These are phyloP conservation scores for Microtus montanus DNA, from an alignment of 2,113 vertebrate species.

Conservation along the genomic window DNA sequence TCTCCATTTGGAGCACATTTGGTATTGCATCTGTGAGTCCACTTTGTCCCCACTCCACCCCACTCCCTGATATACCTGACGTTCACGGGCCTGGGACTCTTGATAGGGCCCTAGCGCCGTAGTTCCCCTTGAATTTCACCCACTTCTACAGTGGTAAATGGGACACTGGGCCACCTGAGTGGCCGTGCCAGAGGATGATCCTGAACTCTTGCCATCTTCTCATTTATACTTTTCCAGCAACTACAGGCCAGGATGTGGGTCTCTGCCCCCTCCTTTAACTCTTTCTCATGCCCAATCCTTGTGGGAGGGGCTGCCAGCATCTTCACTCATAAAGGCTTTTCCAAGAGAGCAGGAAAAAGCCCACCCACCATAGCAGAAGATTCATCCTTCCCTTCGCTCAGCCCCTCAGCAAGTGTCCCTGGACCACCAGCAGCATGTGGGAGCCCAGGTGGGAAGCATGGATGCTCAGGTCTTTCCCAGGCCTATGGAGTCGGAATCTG, in stretches of 20 bases:
- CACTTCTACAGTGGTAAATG: no score
- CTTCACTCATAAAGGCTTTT: fast-evolving
- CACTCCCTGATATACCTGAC: neutral
- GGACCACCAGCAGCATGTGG: neutral
- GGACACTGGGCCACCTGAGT: neutral
- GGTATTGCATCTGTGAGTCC: neutral
- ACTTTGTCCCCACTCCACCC: neutral
- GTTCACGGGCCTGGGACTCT: neutral
- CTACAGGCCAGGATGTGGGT: neutral
- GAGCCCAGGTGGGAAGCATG: neutral
- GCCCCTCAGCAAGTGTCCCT: fast-evolving
- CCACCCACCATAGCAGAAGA: neutral
- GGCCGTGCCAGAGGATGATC: neutral
- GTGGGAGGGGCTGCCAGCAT: neutral
- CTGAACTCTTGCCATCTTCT: neutral
- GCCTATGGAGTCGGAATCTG: neutral
- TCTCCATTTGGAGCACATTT: neutral
- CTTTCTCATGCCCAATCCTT: neutral
- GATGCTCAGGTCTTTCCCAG: neutral
- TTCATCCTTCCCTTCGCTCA: neutral
- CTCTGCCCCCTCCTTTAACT: neutral
- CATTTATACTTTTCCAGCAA: neutral
- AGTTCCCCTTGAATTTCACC: neutral
- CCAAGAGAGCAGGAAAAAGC: neutral
- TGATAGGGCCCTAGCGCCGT: fast-evolving